These are phyloP conservation scores for Clarias magur DNA, from an alignment of 2,113 vertebrate genomes.

Conservation along the genomic window DNA sequence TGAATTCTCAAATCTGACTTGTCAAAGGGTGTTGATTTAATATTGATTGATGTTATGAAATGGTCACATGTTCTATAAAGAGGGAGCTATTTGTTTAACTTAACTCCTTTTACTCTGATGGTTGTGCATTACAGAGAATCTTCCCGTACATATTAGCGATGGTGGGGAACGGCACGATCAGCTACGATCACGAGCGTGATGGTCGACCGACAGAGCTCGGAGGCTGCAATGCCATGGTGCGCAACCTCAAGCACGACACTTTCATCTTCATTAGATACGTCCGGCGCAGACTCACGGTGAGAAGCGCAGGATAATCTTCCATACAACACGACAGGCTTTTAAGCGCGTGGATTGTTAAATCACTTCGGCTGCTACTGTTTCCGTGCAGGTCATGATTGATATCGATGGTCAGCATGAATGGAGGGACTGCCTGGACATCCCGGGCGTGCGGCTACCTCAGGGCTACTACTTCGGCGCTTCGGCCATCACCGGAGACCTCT, in stretches of 20 bases:
- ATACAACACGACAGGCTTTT: background rate
- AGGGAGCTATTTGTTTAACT: background rate
- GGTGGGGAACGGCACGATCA: slow-evolving; percentile 90
- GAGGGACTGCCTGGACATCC: slow-evolving; percentile 92
- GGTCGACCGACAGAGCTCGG: slow-evolving; percentile 89
- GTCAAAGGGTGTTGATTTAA: background rate
- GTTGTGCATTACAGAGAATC: slow-evolving; percentile 73
- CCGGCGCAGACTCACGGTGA: slow-evolving; percentile 90
- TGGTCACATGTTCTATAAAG: background rate
- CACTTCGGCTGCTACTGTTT: slow-evolving; percentile 1
- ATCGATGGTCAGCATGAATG: slow-evolving; percentile 93
- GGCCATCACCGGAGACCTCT: slow-evolving; percentile 91
- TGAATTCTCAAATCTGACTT: background rate
- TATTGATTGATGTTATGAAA: background rate
- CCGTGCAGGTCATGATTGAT: slow-evolving; percentile 85
- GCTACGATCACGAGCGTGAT: slow-evolving; percentile 90
- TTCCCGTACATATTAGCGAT: slow-evolving; percentile 93
- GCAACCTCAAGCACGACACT: slow-evolving; percentile 93
- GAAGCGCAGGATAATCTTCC: slow-evolving; percentile 50
- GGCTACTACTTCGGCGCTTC: slow-evolving; percentile 92
- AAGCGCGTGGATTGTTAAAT: background rate
- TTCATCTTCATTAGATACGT: slow-evolving; percentile 95
- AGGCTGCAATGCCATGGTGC: slow-evolving; percentile 89
- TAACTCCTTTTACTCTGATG: background rate
- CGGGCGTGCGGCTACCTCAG: slow-evolving; percentile 82